Conservation (phyloP, 2,113 vertebrate genomes). For the Hippocampus barbouri region DNA sequence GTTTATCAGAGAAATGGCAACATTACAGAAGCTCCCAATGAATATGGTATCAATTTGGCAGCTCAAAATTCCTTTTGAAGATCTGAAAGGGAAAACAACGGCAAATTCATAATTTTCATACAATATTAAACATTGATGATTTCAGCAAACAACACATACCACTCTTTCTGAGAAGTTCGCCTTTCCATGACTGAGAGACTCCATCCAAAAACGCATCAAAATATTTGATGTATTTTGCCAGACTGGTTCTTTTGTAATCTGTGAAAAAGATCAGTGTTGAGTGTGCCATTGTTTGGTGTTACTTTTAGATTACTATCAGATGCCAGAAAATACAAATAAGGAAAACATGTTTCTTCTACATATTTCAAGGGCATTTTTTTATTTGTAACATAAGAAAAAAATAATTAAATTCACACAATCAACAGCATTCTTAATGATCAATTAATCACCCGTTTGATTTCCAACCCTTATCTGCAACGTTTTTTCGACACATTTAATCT, state of each 20-base stretch:
- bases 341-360: background rate
- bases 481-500: background rate
- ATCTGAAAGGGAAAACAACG: constrained; percentile 66
- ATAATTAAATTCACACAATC: background rate
- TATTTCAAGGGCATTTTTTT: background rate
- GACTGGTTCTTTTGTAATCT: constrained; percentile 91
- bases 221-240: constrained; percentile 81
- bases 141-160: constrained; percentile 66
- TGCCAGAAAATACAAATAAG: background rate
- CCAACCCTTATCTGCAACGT: background rate
- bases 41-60: background rate
- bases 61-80: constrained; percentile 79
- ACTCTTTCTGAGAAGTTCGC: constrained; percentile 79
- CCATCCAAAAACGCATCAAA: constrained; percentile 88
- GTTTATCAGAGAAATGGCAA: constrained; percentile 1
- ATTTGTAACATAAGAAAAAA: background rate
- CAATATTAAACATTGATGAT: background rate
- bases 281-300: background rate
- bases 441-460: background rate
- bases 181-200: constrained; percentile 76
- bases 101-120: background rate
- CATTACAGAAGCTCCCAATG: background rate
- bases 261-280: constrained; percentile 10
- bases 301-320: background rate
- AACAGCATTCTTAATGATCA: background rate